Evolutionary conservation across 2,888 invertebrate species (phyloP).

Genomic region (Meghimatium bilineatum): DNA sequence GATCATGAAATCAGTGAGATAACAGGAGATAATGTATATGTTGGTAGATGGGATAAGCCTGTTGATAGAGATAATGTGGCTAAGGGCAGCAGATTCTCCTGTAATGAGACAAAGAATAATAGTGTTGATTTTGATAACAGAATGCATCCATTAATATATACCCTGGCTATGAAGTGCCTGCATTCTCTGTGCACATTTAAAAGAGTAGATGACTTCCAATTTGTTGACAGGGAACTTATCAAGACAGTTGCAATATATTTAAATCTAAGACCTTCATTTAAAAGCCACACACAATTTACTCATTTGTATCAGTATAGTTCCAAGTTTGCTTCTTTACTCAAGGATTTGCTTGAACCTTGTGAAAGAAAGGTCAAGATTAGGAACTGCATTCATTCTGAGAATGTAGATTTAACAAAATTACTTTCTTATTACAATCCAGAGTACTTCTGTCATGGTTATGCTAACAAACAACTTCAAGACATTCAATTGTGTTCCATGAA

Average conservation of each 20-base stretch:
- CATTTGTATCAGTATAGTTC: background rate
- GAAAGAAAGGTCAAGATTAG: background rate
- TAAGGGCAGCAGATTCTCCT: background rate
- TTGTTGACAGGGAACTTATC: background rate
- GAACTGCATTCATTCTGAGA: background rate
- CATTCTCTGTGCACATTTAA: slow-evolving; percentile 1
- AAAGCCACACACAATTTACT: background rate
- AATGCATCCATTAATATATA: background rate
- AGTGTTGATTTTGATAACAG: background rate
- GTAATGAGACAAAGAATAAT: background rate
- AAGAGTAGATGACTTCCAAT: background rate
- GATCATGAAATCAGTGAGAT: background rate
- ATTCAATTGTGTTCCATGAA: background rate
- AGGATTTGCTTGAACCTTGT: background rate
- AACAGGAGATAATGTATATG: background rate
- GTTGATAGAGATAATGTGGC: background rate
- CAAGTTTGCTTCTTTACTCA: background rate
- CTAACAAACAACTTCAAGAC: background rate
- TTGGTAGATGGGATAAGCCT: background rate
- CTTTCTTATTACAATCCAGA: slow-evolving; percentile 1
- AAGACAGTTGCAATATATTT: background rate
- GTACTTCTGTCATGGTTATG: background rate
- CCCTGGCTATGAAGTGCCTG: slow-evolving; percentile 17
- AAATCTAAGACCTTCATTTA: background rate
- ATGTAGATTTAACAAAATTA: background rate